Evolutionary conservation across 2,888 invertebrate genomes (phyloP), one percentile per base, ranked within the genome.

Genomic region (Dasysyrphus tricinctus): DNA sequence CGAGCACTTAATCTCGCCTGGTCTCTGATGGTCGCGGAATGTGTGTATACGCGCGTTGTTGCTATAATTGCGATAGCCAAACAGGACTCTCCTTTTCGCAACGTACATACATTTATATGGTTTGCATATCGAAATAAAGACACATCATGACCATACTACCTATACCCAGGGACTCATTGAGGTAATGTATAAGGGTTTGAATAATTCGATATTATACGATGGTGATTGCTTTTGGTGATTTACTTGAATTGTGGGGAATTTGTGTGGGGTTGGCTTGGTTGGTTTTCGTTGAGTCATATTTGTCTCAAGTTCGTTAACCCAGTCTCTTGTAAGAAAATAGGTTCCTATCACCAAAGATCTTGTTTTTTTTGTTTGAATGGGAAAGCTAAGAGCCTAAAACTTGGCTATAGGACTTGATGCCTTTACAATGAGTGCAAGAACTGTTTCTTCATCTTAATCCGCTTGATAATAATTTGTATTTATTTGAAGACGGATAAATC

Each of bases 1-100:
- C 88, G 88, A 89, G 89, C 90, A 90, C 89, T 90, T 90, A 90
- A 90, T 90, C 90, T 90, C 83, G 78, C 54, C 90, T 75, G 76
- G 39, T 67, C 73, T 79, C 8, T 54, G 69, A 54, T 77, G 72
- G 42, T 63, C 47, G 63, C 11, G 69, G 47, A 44, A 57, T 56
- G 63, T 69, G 61, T 72, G 70, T 19, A 56, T 59, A 54, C 34
- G 42, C 56, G 59, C 49, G 59, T 16, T 63, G 56, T 49, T 65
- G 47, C 29, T 32, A 4, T 32, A 7, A 42, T 4, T 65, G 56
- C 47, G 67, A 67, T 76, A 56, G 47, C 65, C 59, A 37, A 51
- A 65, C 65, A 49, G 47, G 51, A 39, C 69, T 54, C 6, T 19
- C 34, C 29, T 51, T 42, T 37, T 51, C 37, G 19, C n/a, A 16